phyloP scores from a whole-genome alignment of 2,888 invertebrate species.

The Stegophylla sp. region DNA sequence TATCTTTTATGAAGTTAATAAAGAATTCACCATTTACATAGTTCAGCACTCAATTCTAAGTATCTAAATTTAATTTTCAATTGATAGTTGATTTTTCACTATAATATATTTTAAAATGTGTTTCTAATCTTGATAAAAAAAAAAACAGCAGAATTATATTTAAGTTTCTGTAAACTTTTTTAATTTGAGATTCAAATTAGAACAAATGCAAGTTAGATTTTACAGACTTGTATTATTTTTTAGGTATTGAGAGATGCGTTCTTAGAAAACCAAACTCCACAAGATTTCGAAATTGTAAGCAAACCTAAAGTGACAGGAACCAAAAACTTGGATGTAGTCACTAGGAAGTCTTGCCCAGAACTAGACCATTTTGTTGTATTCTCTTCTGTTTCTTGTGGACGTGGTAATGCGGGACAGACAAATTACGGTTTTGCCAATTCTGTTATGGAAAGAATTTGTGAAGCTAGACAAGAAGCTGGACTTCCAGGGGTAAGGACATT shows the following conservation, averaged over 20 bases:
- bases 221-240: background rate
- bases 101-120: too few relatives aligned
- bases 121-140: too few relatives aligned
- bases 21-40: too few relatives aligned
- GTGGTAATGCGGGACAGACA: constrained; percentile 94
- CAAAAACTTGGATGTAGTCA: constrained; percentile 79
- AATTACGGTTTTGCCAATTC: constrained; percentile 98
- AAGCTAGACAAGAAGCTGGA: constrained; percentile 81
- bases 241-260: constrained; percentile 81
- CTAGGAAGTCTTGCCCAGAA: constrained; percentile 78
- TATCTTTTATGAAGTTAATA: background rate
- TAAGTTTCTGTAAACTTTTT: too few relatives aligned
- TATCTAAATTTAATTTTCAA: too few relatives aligned
- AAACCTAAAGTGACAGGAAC: constrained; percentile 88
- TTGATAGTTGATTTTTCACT: too few relatives aligned
- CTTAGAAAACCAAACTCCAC: constrained; percentile 83
- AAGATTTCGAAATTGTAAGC: constrained; percentile 81
- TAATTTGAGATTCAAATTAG: too few relatives aligned
- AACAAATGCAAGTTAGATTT: too few relatives aligned
- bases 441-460: constrained; percentile 94
- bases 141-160: too few relatives aligned
- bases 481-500: constrained; percentile 72
- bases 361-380: constrained; percentile 94
- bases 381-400: constrained; percentile 95
- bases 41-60: too few relatives aligned